Conservation (phyloP, 2,888 invertebrate genomes). For the Drosophila prolongata region DNA sequence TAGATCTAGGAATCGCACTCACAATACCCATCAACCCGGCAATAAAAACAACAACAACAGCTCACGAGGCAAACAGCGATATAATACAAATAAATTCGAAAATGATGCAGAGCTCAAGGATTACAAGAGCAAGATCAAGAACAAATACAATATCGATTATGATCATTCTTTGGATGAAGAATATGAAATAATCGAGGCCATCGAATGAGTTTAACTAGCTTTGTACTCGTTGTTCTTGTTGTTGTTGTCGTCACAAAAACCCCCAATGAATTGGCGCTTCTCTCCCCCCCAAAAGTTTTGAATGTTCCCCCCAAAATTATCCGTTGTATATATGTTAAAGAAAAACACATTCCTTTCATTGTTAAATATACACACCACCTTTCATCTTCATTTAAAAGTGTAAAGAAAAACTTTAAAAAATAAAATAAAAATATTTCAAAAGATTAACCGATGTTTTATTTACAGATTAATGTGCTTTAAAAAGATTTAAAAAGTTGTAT, state of each 20-base stretch:
- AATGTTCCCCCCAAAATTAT: slow-evolving; percentile 34
- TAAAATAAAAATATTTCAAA: neutral
- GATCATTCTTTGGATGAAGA: slow-evolving; percentile 84
- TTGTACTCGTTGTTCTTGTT: slow-evolving; percentile 47
- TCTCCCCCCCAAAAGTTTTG: slow-evolving; percentile 15
- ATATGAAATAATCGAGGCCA: slow-evolving; percentile 85
- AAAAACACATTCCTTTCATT: slow-evolving; percentile 22
- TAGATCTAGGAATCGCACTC: slow-evolving; percentile 58
- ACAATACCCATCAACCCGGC: slow-evolving; percentile 36
- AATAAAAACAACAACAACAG: slow-evolving; percentile 36
- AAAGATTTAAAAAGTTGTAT: too few relatives aligned
- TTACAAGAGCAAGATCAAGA: slow-evolving; percentile 84
- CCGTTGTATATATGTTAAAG: slow-evolving; percentile 34
- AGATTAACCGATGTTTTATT: neutral
- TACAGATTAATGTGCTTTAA: neutral
- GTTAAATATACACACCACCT: slow-evolving; percentile 30
- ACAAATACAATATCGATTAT: slow-evolving; percentile 85
- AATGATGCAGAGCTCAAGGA: slow-evolving; percentile 81
- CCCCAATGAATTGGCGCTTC: slow-evolving; percentile 35
- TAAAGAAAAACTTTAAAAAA: slow-evolving; percentile 41
- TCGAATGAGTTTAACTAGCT: slow-evolving; percentile 75
- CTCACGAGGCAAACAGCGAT: slow-evolving; percentile 51
- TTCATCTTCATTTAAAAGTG: slow-evolving; percentile 33
- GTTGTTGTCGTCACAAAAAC: slow-evolving; percentile 26
- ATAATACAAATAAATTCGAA: slow-evolving; percentile 77